phyloP scores from a whole-genome alignment of 2,113 vertebrate genomes.

The Sander lucioperca region DNA sequence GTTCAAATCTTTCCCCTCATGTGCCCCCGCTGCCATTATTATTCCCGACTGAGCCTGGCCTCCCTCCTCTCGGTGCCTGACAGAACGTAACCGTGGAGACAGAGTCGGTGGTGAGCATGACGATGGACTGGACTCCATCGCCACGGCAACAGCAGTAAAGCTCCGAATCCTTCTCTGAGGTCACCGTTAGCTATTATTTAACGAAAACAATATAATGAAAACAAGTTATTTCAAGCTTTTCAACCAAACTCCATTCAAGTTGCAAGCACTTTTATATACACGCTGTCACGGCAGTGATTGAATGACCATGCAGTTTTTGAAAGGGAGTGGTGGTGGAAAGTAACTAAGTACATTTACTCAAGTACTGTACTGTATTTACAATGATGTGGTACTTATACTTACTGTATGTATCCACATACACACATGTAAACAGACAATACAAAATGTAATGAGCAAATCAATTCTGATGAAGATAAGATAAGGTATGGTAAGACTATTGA shows the following conservation, averaged over 20 bases:
- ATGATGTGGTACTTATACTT: no score
- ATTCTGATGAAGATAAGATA: no score
- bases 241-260: background rate
- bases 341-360: no score
- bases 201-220: no score
- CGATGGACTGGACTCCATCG: constrained; percentile 54
- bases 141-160: constrained; percentile 66
- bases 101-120: constrained; percentile 46
- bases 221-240: background rate
- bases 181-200: constrained; percentile 38
- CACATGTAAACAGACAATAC: no score
- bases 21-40: constrained; percentile 48
- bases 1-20: constrained; percentile 22
- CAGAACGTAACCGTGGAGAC: constrained; percentile 66
- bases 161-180: constrained; percentile 41
- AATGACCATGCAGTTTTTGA: background rate
- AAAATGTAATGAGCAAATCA: no score
- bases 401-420: no score
- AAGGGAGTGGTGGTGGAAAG: no score
- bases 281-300: no score
- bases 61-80: constrained; percentile 37
- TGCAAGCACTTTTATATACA: rapidly evolving
- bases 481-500: no score
- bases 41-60: constrained; percentile 48
- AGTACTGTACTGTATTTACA: no score